These are phyloP conservation scores for Cataglyphis livida DNA, from an alignment of 2,888 invertebrate species.

Conservation along the genomic window DNA sequence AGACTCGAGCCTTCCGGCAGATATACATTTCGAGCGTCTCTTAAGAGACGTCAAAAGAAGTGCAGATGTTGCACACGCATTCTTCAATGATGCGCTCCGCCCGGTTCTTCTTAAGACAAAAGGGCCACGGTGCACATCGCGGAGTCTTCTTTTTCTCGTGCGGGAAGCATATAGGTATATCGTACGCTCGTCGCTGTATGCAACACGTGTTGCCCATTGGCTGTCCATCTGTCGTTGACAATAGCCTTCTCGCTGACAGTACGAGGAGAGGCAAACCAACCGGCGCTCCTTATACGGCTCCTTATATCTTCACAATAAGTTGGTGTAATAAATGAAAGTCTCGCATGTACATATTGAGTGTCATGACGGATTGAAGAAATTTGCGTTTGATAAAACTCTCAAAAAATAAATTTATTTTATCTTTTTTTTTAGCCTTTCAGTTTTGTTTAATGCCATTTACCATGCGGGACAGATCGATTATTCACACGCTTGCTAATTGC, in stretches of 20 bases:
- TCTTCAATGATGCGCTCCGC: constrained; percentile 58
- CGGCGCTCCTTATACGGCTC: constrained; percentile 78
- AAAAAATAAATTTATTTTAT: constrained; percentile 9
- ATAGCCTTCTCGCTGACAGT: constrained; percentile 80
- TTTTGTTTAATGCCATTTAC: not conserved
- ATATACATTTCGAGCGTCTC: constrained; percentile 48
- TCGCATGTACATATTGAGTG: constrained; percentile 78
- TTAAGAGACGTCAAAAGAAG: constrained; percentile 60
- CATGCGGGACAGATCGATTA: not conserved
- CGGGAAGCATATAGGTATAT: constrained; percentile 58
- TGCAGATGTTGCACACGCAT: constrained; percentile 70
- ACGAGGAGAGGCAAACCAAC: constrained; percentile 77
- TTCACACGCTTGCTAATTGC: constrained; percentile 20
- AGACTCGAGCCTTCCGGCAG: constrained; percentile 42
- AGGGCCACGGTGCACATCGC: constrained; percentile 62
- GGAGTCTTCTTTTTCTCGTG: constrained; percentile 73
- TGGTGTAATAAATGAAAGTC: constrained; percentile 78
- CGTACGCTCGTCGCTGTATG: constrained; percentile 73
- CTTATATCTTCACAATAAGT: constrained; percentile 72
- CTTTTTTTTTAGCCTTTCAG: not conserved
- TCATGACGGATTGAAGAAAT: constrained; percentile 58
- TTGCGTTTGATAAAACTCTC: constrained; percentile 23
- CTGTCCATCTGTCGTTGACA: constrained; percentile 83
- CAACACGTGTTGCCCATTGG: constrained; percentile 82
- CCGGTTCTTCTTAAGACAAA: constrained; percentile 73